phyloP scores from a whole-genome alignment of 2,797 vertebrate species.

The Premnoplex brunnescens region DNA sequence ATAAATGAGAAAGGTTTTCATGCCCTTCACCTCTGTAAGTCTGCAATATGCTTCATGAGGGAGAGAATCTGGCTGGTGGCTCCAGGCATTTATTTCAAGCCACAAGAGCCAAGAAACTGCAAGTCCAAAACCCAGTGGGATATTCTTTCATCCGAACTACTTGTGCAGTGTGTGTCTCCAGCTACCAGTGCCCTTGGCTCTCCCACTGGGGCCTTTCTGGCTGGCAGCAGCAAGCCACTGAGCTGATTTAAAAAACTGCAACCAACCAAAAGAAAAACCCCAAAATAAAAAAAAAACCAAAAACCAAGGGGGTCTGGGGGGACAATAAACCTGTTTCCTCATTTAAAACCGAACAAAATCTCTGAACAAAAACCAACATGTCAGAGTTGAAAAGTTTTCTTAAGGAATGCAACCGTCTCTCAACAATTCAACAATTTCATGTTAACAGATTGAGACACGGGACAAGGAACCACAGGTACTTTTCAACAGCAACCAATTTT shows the following conservation, averaged over 20 bases:
- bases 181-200: constrained; percentile 29
- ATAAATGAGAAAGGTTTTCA: background rate
- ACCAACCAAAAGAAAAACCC: background rate
- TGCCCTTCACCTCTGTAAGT: background rate
- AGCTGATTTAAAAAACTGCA: background rate
- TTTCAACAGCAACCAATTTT: background rate
- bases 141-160: constrained; percentile 68
- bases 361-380: background rate
- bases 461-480: background rate
- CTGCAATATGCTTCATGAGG: constrained; percentile 4
- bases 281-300: background rate
- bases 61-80: constrained; percentile 32
- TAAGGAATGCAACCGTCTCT: background rate
- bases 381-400: background rate
- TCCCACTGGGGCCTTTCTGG: constrained; percentile 17
- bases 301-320: accelerated
- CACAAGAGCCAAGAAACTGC: constrained; percentile 36
- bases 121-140: constrained; percentile 48
- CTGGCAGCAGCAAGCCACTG: background rate
- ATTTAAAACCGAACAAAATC: background rate
- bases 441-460: background rate
- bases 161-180: constrained; percentile 48
- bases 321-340: background rate
- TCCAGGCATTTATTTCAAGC: constrained; percentile 55
- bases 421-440: too few relatives aligned